Evolutionary conservation across 2,797 vertebrate species (phyloP).

Genomic region (Cossypha caffra): DNA sequence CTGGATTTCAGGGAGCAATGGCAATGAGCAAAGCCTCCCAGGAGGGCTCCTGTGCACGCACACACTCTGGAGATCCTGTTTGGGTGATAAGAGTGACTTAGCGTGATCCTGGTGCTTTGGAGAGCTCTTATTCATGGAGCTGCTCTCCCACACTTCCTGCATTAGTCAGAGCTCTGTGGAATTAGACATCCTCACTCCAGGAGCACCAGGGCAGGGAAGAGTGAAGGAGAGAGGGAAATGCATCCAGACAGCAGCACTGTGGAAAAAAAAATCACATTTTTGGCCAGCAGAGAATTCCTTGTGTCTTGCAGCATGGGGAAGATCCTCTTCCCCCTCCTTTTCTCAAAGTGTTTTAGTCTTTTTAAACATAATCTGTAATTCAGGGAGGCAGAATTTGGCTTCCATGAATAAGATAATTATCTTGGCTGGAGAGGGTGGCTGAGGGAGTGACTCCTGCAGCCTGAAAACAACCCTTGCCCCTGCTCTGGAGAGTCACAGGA

Average conservation of each 20-base stretch:
- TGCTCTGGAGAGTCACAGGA: not conserved
- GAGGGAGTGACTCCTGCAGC: not conserved
- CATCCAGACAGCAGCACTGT: not conserved
- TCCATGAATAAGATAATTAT: not conserved
- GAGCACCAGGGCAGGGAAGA: not conserved
- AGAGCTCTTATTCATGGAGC: conserved; percentile 37
- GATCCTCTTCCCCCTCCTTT: not conserved
- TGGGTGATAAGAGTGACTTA: conserved; percentile 34
- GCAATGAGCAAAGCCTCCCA: not conserved
- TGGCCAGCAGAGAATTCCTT: not conserved
- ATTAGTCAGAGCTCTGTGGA: conserved; percentile 47
- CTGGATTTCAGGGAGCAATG: not conserved
- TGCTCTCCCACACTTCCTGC: conserved; percentile 64
- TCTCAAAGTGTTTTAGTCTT: not conserved
- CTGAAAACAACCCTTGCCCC: not conserved
- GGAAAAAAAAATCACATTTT: not conserved
- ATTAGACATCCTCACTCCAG: not conserved
- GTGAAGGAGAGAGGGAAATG: not conserved
- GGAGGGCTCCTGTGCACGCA: not conserved
- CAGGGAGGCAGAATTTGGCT: not conserved
- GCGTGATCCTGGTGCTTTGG: not conserved
- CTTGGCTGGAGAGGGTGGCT: not conserved
- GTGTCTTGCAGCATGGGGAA: not conserved
- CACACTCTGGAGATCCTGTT: conserved; percentile 12
- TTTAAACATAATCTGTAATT: not conserved